Evolutionary conservation across 1,140 invertebrate species (phyloP), one percentile per base, ranked within the genome.

Genomic region (Neodiprion fabricii): DNA sequence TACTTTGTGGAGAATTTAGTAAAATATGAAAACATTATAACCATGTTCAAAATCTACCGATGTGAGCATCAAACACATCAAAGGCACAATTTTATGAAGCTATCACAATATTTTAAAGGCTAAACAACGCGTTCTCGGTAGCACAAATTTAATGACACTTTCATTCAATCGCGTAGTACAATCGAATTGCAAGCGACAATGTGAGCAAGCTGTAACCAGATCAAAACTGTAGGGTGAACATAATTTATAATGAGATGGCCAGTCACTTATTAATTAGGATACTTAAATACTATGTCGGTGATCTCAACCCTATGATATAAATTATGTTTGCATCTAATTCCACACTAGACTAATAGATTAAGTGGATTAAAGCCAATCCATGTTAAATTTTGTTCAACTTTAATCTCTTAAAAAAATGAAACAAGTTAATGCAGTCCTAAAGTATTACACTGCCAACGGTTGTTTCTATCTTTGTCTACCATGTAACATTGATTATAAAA

Each of bases 51-150:
- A 61, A 61, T 61, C 11, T 61, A 14, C 9, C 8, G n/a, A 61
- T 61, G n/a, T 61, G 5, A 17, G 53, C 53, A 17, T 61, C 53
- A 9, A 61, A 17, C 53, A 61, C 9, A 17, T 61, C 11, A 61
- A 61, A 61, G 53, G 53, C 53, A 61, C 53, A 9, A 61, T 61
- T 61, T 61, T 17, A 61, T 9, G 11, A 61, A 61, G 5, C 53
- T 61, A 61, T 61, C 53, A 61, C 53, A 61, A 61, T 61, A 61
- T 61, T 61, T 14, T 61, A 4, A 61, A 61, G 53, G 53, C 53
- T 61, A 12, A 61, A 61, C n/a, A 9, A 61, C 53, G 53, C 53
- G 53, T 17, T 61, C n/a, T 61, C 53, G 53, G 53, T 61, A 61
- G 53, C n/a, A 61, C 0, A 11, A 61, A 61, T 61, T 61, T 5